Percentiles rank a stretch among this genome's conserved stretches.
Evolutionary conservation across 2,113 vertebrate genomes (phyloP).

Genomic region (mouse (Mus musculus)): DNA sequence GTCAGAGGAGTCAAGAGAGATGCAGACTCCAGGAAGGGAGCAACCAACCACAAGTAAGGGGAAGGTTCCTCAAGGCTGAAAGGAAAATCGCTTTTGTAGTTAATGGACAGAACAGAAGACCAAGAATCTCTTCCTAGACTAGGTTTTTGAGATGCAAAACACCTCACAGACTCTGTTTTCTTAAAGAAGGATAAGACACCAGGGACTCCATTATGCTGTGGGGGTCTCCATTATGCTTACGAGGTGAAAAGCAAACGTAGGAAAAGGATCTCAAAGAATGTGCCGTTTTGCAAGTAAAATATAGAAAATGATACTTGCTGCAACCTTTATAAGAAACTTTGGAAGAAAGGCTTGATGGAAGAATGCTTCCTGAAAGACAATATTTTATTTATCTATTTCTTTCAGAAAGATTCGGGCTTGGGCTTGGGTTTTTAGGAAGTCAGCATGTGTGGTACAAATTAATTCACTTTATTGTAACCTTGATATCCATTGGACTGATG

Average conservation of each 20-base stretch:
- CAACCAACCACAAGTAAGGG: neutral
- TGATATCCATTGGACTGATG: neutral
- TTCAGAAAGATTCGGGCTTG: neutral
- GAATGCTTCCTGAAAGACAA: neutral
- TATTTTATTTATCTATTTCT: neutral
- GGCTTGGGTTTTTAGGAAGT: constrained; percentile 47
- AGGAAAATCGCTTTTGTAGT: neutral
- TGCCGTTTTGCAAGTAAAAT: constrained; percentile 6
- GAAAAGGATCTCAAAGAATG: neutral
- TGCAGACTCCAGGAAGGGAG: neutral
- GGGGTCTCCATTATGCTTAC: neutral
- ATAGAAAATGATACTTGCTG: neutral
- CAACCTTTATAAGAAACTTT: neutral
- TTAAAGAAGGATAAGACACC: neutral
- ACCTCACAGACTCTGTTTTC: neutral
- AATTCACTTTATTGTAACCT: constrained; percentile 34
- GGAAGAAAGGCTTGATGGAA: neutral
- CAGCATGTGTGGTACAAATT: constrained; percentile 32
- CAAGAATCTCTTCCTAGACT: neutral
- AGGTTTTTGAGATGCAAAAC: neutral
- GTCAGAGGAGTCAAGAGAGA: neutral
- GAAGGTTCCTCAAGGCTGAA: neutral
- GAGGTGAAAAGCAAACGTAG: neutral
- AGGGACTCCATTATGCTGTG: neutral
- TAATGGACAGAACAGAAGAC: neutral